Evolutionary conservation across 2,888 invertebrate species (phyloP), one percentile per base, ranked within the genome.

Genomic region (Apamea monoglypha): DNA sequence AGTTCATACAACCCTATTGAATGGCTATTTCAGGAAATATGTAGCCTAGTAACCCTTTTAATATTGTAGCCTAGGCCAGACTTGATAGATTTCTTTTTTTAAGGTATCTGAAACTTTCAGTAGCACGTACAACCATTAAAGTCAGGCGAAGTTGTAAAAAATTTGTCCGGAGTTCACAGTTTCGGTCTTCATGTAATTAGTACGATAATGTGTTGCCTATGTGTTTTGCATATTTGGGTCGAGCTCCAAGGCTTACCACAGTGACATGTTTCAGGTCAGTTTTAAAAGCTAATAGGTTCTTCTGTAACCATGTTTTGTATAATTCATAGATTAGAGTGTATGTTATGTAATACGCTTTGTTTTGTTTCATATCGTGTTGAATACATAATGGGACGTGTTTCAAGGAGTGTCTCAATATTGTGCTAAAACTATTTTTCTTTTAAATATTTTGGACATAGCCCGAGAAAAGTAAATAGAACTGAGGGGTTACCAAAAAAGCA

Each of bases 151-250:
- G 18, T 25, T 44, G 6, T 14, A 1, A 72, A n/a, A 53, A 74
- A 76, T 63, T 56, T 66, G 47, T 61, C 80, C 74, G 67, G 80
- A 86, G 91, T 92, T 76, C 90, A 81, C 76, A 90, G 89, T 89
- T 78, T 85, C 61, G 53, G 85, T 61, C 74, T 80, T 79, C 83
- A 82, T 80, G 85, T 92, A 92, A 92, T 93, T 92, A 92, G 88
- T 81, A 88, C 89, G 90, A 92, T 92, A 92, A 91, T 91, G 84
- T 87, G 87, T 88, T 81, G 87, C 74, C 86, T 89, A 88, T 90
- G 88, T 90, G 88, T 91, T 92, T 89, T 87, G 84, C 91, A 92
- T 92, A 94, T 95, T 94, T 92, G 91, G 95, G 95, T 92, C 93
- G 91, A 91, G 91, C 91, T 91, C 90, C 93, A 94, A 93, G 95